Evolutionary conservation across 2,797 vertebrate genomes (phyloP), one percentile per base, ranked within the genome.

Genomic region (Tympanoctomys barrerae): DNA sequence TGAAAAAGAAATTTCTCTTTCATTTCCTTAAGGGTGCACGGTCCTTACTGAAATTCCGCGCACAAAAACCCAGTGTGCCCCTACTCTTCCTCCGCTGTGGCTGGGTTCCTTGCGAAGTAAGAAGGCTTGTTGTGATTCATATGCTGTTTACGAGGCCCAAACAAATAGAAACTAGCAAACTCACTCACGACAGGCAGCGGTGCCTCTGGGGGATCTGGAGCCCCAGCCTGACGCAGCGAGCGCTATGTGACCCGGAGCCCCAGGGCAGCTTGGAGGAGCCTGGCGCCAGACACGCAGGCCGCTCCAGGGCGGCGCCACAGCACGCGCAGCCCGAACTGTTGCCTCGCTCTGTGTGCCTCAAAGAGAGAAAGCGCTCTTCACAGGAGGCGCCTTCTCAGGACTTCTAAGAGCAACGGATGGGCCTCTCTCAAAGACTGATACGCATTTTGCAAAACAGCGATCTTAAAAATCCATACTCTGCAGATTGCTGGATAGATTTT

Each of bases 381-480:
- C 95, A 64, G n/a, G 70, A 64, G n/a, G 71, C 79, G 61, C 91
- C 62, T 95, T 89, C 66, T 42, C 92, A 93, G 78, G 22, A 86
- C 59, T 59, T 93, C 24, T 85, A 94, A 93, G 62, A 96, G 97
- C 82, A 61, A 89, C 90, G 81, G 82, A 71, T 52, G 92, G n/a
- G 78, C 54, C 59, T 91, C 22, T 28, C 21, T 95, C 73, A 86
- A 96, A 96, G 95, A 66, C 88, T 91, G 91, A 95, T 93, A 91
- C 75, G 52, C 54, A 94, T 92, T 96, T 97, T 96, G 62, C 61
- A 97, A 97, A 93, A 91, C 1, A 87, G 62, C 86, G 59, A 83
- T 93, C 91, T 94, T 90, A 36, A 92, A 96, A 94, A 97, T 96
- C 85, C 80, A 87, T 94, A 90, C 42, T 90, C 95, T 89, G 70